A percentile compares a stretch with the other conserved stretches of the same genome.
Evolutionary conservation across 2,113 vertebrate genomes (phyloP).

Genomic region (Proterorhinus semilunaris): DNA sequence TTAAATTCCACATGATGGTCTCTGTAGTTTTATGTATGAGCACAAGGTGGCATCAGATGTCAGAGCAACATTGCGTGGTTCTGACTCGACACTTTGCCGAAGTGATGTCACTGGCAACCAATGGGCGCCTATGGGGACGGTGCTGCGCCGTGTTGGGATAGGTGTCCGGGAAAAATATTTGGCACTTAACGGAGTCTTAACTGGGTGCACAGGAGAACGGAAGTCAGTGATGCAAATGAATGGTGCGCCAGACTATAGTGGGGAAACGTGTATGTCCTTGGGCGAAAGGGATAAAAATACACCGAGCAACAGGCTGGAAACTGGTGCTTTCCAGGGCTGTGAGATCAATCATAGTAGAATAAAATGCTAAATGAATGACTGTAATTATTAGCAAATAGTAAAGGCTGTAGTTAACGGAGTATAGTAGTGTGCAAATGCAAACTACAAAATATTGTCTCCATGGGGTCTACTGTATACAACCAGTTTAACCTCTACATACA

Average conservation of each 20-base stretch:
- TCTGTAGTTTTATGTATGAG: slow-evolving; percentile 14
- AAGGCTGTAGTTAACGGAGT: no score
- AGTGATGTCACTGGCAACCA: slow-evolving; percentile 80
- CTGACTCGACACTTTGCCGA: slow-evolving; percentile 63
- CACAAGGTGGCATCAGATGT: slow-evolving; percentile 68
- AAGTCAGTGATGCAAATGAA: slow-evolving; percentile 14
- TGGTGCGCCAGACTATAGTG: neutral
- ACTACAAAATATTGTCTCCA: no score
- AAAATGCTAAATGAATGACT: no score
- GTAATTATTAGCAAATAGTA: no score
- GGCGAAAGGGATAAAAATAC: neutral
- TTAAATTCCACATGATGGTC: neutral
- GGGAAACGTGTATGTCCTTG: neutral
- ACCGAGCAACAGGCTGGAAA: slow-evolving; percentile 28
- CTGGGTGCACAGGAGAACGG: neutral
- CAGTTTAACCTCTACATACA: no score
- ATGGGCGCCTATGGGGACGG: slow-evolving; percentile 55
- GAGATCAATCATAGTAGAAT: no score
- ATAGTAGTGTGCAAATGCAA: no score
- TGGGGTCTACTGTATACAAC: no score
- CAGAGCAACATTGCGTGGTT: slow-evolving; percentile 17
- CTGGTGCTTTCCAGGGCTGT: neutral
- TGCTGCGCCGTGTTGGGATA: slow-evolving; percentile 32
- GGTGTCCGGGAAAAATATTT: slow-evolving; percentile 6
- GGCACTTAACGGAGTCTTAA: slow-evolving; percentile 1